Evolutionary conservation across 2,113 vertebrate species (phyloP), one percentile per base, ranked within the genome.

Genomic region (Noturus placidus): DNA sequence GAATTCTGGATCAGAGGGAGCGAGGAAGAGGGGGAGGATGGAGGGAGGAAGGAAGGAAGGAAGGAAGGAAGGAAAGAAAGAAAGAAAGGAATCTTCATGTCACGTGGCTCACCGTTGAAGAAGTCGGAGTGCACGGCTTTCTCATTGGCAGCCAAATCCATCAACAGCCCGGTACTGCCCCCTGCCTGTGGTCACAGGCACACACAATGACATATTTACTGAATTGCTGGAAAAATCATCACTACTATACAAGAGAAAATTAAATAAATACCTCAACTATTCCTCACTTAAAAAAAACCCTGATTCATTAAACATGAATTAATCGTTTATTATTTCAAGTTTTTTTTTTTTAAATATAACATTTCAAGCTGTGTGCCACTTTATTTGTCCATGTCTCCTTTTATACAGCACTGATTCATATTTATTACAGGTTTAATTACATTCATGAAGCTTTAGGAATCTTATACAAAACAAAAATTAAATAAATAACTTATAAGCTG

Each of bases 101-200:
- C 25, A 15, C 0, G 17, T 9, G 30, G 6, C 94, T 96, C 87
- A 99, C 98, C 97, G 3, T 99, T 99, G 69, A 98, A 99, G 89
- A 98, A 99, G 90, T 99, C 98, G 0, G 96, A 97, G 83, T 99
- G 98, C 8, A 99, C 98, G 0, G 98, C 98, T 87, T 99, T 99
- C 88, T 99, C 98, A 88, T 99, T 99, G 88, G 98, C 98, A 20
- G 98, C 97, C 93, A 99, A 91, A 90, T 99, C 98, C 98, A 99
- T 99, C 20, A 99, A 90, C 85, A 99, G 95, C 5, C 98, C 98
- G 0, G 96, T 97, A 95, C 98, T 99, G 94, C 98, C 98, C 63
- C 98, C 98, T 89, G 98, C 97, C 98, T 99, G 92, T 88, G 4
- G 87, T 94, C 84, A 93, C 82, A 87, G 59, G 89, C 15, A 70